Conservation (phyloP, 2,888 invertebrate genomes). For the Strigamia maritima region DNA sequence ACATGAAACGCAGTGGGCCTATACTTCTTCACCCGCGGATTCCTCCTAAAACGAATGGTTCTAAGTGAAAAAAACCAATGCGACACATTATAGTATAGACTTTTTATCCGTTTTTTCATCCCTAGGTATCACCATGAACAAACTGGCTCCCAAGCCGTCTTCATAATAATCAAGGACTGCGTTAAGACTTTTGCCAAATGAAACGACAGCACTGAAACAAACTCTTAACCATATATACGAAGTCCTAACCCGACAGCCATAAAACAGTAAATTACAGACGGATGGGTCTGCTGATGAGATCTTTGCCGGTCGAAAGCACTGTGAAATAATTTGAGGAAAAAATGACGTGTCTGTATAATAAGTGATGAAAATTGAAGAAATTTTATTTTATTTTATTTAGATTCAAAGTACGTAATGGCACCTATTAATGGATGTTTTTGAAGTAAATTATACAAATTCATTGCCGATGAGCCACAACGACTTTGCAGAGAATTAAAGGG, state of each 20-base stretch:
- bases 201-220: slow-evolving; percentile 61
- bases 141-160: slow-evolving; percentile 57
- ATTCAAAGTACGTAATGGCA: too few species aligned
- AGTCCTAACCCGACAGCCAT: slow-evolving; percentile 61
- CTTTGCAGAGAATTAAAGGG: slow-evolving; percentile 85
- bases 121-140: slow-evolving; percentile 36
- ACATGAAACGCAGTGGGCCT: slow-evolving; percentile 26
- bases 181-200: slow-evolving; percentile 76
- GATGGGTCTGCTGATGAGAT: too few species aligned
- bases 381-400: too few species aligned
- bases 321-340: too few species aligned
- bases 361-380: too few species aligned
- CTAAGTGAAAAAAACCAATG: slow-evolving; percentile 52
- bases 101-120: not conserved
- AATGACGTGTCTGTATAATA: too few species aligned
- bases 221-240: slow-evolving; percentile 66
- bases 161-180: slow-evolving; percentile 85
- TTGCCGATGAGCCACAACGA: slow-evolving; percentile 97
- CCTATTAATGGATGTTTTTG: too few species aligned
- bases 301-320: too few species aligned
- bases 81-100: slow-evolving; percentile 14
- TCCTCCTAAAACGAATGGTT: slow-evolving; percentile 76
- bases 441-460: slow-evolving; percentile 75
- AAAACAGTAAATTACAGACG: slow-evolving; percentile 56
- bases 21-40: slow-evolving; percentile 76